A percentile compares a stretch with the other conserved stretches of the same genome.
Evolutionary conservation across 2,797 vertebrate genomes (phyloP).

Genomic region (Todus mexicanus): DNA sequence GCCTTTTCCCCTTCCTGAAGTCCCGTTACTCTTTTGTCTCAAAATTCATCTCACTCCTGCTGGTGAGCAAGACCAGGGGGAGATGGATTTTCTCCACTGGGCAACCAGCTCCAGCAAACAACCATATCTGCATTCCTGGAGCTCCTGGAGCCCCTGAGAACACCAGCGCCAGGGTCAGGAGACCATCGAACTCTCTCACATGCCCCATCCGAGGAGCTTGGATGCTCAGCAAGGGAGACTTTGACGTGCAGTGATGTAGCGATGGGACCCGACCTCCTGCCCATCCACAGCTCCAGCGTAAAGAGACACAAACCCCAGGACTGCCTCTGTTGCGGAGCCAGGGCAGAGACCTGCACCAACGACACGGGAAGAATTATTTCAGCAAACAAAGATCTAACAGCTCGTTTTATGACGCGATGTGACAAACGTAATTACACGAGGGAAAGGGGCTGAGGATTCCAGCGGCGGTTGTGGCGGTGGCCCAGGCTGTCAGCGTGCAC

Average conservation of each 20-base stretch:
- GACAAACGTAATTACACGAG: slow-evolving; percentile 18
- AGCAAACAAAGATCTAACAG: slow-evolving; percentile 6
- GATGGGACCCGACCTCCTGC: not conserved
- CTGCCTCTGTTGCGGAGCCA: not conserved
- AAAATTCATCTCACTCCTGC: not conserved
- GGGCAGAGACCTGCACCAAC: not conserved
- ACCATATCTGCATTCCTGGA: not conserved
- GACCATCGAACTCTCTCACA: fast-evolving
- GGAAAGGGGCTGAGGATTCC: not conserved
- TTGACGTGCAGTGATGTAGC: fast-evolving
- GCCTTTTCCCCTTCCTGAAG: not conserved
- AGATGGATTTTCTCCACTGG: not conserved
- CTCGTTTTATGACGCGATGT: not conserved
- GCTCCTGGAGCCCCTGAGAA: not conserved
- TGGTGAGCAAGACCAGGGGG: not conserved
- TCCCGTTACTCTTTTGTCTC: not conserved
- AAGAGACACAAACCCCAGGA: not conserved
- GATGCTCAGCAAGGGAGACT: not conserved
- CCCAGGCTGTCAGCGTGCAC: not conserved
- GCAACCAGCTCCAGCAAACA: not conserved
- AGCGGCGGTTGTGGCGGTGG: not conserved
- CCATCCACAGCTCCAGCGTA: not conserved
- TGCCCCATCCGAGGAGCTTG: fast-evolving
- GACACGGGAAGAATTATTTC: not conserved
- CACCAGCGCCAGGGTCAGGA: not conserved